Evolutionary conservation across 2,113 vertebrate genomes (phyloP), one percentile per base, ranked within the genome.

Genomic region (Progne subis): DNA sequence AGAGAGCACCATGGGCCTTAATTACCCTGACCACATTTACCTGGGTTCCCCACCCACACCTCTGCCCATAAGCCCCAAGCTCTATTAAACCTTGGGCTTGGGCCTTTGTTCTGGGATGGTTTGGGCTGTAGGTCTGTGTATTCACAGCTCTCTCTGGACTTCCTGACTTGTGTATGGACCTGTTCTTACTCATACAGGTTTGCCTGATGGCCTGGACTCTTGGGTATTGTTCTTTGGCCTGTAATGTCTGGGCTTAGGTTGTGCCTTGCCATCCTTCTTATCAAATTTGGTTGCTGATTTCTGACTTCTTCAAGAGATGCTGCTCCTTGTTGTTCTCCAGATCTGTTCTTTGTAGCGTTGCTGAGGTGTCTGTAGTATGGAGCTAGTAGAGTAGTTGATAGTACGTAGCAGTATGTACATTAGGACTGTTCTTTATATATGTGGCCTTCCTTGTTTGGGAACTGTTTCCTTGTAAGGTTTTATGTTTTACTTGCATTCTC

Each of bases 101-200:
- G 37, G 37, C 8, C 37, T 37, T 37, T 37, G 37, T 37, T 37
- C 1, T 55, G 8, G 34, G 2, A 1, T 34, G 10, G 2, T 0
- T 0, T 41, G 31, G 26, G 24, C 0, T 49, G 43, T 37, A 37
- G 11, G 5, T 12, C 10, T 59, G 31, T 2, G 1, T 25, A 0
- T 11, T 47, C 0, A 3, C 13, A 8, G 20, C 0, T 2, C 0
- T 14, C 1, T 26, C 14, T 63, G 3, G 3, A 0, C 0, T 20
- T 57, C 3, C 5, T 67, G 6, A 2, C 3, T 81, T 56, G 18
- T 3, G 1, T 6, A 0, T 9, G 8, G n/a, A 5, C 6, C 5
- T 63, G 34, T 2, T 43, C 3, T 6, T 18, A 3, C 56, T 28
- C 17, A 3, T 0, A 0, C 1, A 9, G 12, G 17, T 41, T 59